Percentiles rank a stretch among this genome's conserved stretches.
These are phyloP conservation scores for Anastrepha obliqua DNA, from an alignment of 1,140 invertebrate species.

Conservation along the genomic window DNA sequence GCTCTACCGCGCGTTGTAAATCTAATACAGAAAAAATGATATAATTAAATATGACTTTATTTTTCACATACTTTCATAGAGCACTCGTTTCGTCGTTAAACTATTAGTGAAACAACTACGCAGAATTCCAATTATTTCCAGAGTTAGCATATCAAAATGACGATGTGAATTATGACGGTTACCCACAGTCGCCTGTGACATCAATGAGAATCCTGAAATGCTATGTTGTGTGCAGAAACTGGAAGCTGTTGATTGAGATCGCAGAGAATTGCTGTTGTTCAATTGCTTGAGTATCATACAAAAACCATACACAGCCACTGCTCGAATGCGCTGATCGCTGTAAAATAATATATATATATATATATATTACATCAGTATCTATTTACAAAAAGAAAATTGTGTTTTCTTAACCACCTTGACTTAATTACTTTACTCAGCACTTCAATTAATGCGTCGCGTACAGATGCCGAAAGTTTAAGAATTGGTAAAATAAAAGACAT, in stretches of 20 bases:
- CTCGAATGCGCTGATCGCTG: slow-evolving; percentile 65
- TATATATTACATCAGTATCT: not conserved
- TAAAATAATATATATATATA: slow-evolving; percentile 20
- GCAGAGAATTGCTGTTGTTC: slow-evolving; percentile 69
- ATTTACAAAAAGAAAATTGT: not conserved
- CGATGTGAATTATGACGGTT: slow-evolving; percentile 66
- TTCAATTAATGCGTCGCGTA: slow-evolving; percentile 71
- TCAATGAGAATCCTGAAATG: slow-evolving; percentile 71
- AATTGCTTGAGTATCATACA: slow-evolving; percentile 72
- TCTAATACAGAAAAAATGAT: slow-evolving; percentile 58
- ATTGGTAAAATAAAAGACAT: slow-evolving; percentile 72
- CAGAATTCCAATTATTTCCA: slow-evolving; percentile 71
- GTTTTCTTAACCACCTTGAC: slow-evolving; percentile 59
- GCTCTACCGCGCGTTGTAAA: slow-evolving; percentile 70
- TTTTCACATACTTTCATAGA: slow-evolving; percentile 67
- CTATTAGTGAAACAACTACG: slow-evolving; percentile 68
- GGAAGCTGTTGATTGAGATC: slow-evolving; percentile 62
- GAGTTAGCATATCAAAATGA: slow-evolving; percentile 71
- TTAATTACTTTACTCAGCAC: slow-evolving; percentile 69
- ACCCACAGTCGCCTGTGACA: slow-evolving; percentile 67
- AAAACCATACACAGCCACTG: slow-evolving; percentile 72
- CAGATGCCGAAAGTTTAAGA: slow-evolving; percentile 66
- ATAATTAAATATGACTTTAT: not conserved
- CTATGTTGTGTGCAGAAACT: slow-evolving; percentile 69
- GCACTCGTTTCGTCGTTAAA: slow-evolving; percentile 65